Base-by-base conservation (phyloP, 2,888 invertebrate genomes). In the Tenthredo distinguenda region DNA sequence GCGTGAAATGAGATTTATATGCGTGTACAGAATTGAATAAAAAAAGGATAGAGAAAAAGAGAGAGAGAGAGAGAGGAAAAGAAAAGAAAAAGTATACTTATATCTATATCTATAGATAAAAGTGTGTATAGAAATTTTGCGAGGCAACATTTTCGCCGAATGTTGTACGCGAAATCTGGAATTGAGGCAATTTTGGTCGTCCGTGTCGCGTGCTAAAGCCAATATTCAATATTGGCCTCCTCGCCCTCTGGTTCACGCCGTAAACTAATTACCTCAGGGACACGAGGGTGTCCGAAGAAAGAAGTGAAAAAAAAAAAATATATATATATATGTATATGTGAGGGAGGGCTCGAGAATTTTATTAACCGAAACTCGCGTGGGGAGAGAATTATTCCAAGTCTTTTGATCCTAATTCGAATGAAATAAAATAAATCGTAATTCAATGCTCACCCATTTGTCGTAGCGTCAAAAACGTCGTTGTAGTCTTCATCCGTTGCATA, bases 401-500 rank as follows among this genome's bases (percentile, higher is more conserved):
- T n/a, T 77, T 77, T 12, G 26, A 62, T 62, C n/a, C 10, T n/a
- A 6, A 62, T 62, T 4, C 6, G 10, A 50, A 50, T 77, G 5
- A 34, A 31, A 77, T 26, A 47, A 31, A 18, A 7, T 68, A 7
- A 50, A 77, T 50, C 1, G 26, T 18, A 37, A 58, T 58, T 62
- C 9, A 58, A 81, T 15, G 1, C 90, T 87, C 79, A 92, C 92
- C 91, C 91, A 84, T 92, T 92, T 18, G 88, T 88, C 1, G 91
- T 89, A 7, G 89, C 86, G 43, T 92, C 90, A 58, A 88, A 91
- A 43, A 90, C 90, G 68, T 92, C 92, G 76, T 91, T 92, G 86
- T 92, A 91, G 82, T 92, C 91, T 79, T 92, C 90, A 43, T 92
- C 91, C 26, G 90, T 91, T 74, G 88, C 89, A 77, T 92, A 92